phyloP scores from a whole-genome alignment of 2,113 vertebrate genomes.

The Pimephales promelas region DNA sequence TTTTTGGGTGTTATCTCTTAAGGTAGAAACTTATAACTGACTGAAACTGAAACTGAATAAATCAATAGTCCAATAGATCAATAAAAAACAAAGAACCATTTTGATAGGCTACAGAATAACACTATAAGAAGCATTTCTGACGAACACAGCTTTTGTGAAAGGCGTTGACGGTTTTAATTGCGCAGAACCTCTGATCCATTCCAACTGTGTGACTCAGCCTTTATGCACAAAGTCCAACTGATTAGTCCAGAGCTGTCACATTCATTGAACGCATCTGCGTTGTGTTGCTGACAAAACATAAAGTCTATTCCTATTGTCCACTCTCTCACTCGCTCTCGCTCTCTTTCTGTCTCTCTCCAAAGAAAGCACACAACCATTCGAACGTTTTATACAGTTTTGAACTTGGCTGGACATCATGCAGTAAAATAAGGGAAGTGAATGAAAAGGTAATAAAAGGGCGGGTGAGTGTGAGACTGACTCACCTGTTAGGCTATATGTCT shows the following conservation, averaged over 20 bases:
- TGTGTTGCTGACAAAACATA: slow-evolving; percentile 43
- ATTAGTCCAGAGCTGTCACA: slow-evolving; percentile 28
- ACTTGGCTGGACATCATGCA: not conserved
- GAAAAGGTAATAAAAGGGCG: slow-evolving; percentile 4
- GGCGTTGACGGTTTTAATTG: slow-evolving; percentile 14
- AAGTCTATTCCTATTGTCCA: slow-evolving; percentile 4
- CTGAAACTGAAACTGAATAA: too few species aligned
- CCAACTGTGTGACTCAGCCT: slow-evolving; percentile 17
- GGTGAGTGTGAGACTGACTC: slow-evolving; percentile 4
- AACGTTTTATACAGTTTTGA: not conserved
- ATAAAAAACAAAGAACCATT: not conserved
- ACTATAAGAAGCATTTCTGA: not conserved
- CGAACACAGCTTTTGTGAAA: slow-evolving; percentile 26
- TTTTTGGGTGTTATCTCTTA: not conserved
- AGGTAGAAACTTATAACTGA: not conserved
- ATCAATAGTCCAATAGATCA: not conserved
- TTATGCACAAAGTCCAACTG: slow-evolving; percentile 42
- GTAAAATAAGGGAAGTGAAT: not conserved
- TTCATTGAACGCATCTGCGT: slow-evolving; percentile 14
- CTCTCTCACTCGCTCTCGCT: not conserved
- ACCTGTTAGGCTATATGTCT: not conserved
- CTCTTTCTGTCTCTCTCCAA: not conserved
- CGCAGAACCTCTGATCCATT: not conserved
- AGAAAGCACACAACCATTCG: not conserved
- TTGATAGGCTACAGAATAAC: not conserved